Base-by-base conservation (phyloP, 2,888 invertebrate genomes). In the Biston betularia region DNA sequence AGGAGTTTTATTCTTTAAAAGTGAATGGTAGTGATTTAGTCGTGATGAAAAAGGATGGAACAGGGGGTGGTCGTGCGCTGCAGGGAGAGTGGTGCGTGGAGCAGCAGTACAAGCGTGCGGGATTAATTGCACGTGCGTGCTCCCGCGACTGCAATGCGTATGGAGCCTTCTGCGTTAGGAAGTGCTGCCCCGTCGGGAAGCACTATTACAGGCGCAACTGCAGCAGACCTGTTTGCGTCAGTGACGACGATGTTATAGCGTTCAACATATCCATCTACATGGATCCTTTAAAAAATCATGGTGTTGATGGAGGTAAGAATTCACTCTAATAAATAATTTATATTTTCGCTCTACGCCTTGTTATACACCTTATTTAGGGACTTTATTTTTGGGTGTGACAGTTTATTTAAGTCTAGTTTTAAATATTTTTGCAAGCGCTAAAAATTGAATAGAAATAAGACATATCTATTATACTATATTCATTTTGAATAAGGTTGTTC, bases 171-270 rank as follows among this genome's bases (percentile, higher is more conserved):
- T 94, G 94, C 72, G 70, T 95, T 6, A 90, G 88, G 63, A 95
- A 95, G 77, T 95, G 95, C 73, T 95, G 95, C 75, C 93, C 94
- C 2, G 85, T 94, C 35, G 95, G 95, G 12, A 77, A 94, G 49
- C 94, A 95, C 75, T 95, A 84, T 67, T 83, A 76, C 68, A 84
- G 87, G 6, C 72, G 79, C 12, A 77, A 76, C 10, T 92, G 93
- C 71, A 82, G 82, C 11, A 82, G 80, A 49, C 82, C 81, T 35
- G 71, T 65, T 0, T 94, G 94, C 75, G 81, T 84, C 6, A 83
- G 85, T 0, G 85, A 84, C 63, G 81, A 85, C 12, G 81, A 86
- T n/a, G 79, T 79, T 8, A 72, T 85, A 1, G 76, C 79, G 1
- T 90, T 89, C 61, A 79, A 90, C 54, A 78, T 91, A 68, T 85